Percentiles rank a stretch among this genome's conserved stretches.
Evolutionary conservation across 2,888 invertebrate species (phyloP).

Genomic region (Anodontia alba): DNA sequence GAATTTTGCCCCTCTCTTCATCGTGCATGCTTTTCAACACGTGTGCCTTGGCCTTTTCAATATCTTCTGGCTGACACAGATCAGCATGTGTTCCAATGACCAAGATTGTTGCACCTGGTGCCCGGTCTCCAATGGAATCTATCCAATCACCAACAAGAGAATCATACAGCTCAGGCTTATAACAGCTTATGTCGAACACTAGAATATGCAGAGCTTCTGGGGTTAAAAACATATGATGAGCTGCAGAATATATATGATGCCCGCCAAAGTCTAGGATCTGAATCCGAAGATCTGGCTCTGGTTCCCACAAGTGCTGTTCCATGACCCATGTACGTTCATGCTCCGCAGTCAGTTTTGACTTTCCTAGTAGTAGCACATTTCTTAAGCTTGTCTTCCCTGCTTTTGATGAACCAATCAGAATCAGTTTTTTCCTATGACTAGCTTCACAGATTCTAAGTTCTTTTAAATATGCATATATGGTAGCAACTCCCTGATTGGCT

Average conservation of each 20-base stretch:
- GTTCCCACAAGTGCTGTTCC: slow-evolving; percentile 81
- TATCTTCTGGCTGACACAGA: slow-evolving; percentile 68
- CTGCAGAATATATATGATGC: slow-evolving; percentile 82
- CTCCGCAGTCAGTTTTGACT: slow-evolving; percentile 74
- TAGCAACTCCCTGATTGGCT: slow-evolving; percentile 72
- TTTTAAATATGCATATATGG: slow-evolving; percentile 72
- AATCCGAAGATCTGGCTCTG: slow-evolving; percentile 75
- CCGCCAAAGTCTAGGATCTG: slow-evolving; percentile 81
- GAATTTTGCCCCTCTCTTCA: slow-evolving; percentile 71
- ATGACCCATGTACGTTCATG: slow-evolving; percentile 81
- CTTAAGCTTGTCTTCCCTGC: slow-evolving; percentile 80
- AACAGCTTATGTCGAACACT: slow-evolving; percentile 76
- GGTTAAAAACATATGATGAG: slow-evolving; percentile 80
- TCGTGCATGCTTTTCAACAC: slow-evolving; percentile 71
- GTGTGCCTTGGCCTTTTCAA: slow-evolving; percentile 64
- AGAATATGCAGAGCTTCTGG: slow-evolving; percentile 79
- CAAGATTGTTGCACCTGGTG: slow-evolving; percentile 75
- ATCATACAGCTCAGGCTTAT: slow-evolving; percentile 67
- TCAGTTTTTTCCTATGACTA: slow-evolving; percentile 78
- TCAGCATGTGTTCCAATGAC: slow-evolving; percentile 79
- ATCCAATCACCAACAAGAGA: slow-evolving; percentile 77
- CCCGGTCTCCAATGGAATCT: slow-evolving; percentile 78
- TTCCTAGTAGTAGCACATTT: slow-evolving; percentile 75
- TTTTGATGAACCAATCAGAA: slow-evolving; percentile 78
- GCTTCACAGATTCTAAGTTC: slow-evolving; percentile 76